phyloP scores from a whole-genome alignment of 1,140 invertebrate species.

The Caenorhabditis briggsae region DNA sequence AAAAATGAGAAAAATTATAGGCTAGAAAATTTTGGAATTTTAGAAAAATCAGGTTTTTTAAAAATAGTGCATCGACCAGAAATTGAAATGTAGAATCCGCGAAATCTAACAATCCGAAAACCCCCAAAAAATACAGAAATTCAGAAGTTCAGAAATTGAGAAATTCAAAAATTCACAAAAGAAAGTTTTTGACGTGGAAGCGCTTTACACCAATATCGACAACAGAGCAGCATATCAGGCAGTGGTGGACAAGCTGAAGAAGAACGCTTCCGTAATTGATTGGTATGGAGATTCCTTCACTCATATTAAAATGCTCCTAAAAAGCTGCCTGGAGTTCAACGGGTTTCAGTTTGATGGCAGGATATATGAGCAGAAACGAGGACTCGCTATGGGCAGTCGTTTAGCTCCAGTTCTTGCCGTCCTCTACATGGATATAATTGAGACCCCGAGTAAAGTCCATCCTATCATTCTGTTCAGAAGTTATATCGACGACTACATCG shows the following conservation, averaged over 20 bases:
- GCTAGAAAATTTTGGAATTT: too few relatives aligned
- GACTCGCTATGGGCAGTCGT: background rate
- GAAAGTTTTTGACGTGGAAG: background rate
- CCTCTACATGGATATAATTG: background rate
- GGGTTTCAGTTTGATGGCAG: background rate
- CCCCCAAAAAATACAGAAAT: too few relatives aligned
- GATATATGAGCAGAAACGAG: background rate
- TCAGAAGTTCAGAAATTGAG: too few relatives aligned
- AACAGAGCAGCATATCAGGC: background rate
- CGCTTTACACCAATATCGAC: background rate
- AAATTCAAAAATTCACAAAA: too few relatives aligned
- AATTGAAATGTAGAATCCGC: too few relatives aligned
- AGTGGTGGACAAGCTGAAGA: background rate
- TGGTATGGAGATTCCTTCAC: background rate
- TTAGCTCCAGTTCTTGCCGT: background rate
- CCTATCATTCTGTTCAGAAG: background rate
- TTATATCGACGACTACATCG: background rate
- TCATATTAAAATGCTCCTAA: too few relatives aligned
- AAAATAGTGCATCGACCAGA: too few relatives aligned
- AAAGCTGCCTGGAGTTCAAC: too few relatives aligned
- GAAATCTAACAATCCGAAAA: too few relatives aligned
- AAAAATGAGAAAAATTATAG: too few relatives aligned
- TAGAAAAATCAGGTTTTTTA: too few relatives aligned
- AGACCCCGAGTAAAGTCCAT: background rate
- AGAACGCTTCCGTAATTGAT: background rate